A percentile compares a stretch with the other conserved stretches of the same genome.
phyloP scores from a whole-genome alignment of 2,888 invertebrate species.

The Augiades crinisus region DNA sequence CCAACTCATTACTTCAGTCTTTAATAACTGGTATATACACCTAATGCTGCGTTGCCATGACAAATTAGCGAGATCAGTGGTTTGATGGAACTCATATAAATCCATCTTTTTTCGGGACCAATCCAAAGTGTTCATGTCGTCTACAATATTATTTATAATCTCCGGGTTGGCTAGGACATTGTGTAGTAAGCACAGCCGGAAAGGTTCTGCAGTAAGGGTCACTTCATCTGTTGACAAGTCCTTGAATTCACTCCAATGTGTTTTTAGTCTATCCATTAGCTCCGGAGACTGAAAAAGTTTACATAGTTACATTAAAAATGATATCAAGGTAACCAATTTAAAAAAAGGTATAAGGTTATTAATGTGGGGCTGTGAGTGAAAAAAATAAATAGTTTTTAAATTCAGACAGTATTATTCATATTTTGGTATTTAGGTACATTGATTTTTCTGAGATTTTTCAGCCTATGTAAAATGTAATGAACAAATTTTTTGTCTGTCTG shows the following conservation, averaged over 20 bases:
- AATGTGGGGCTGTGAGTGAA: no score
- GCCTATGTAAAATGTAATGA: no score
- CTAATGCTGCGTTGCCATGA: slow-evolving; percentile 81
- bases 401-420: no score
- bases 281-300: slow-evolving; percentile 62
- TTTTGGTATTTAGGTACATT: no score
- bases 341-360: no score
- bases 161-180: slow-evolving; percentile 81
- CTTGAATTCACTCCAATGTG: slow-evolving; percentile 72
- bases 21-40: slow-evolving; percentile 83
- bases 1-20: slow-evolving; percentile 84
- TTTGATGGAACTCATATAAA: slow-evolving; percentile 93
- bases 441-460: no score
- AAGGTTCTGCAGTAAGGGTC: slow-evolving; percentile 83
- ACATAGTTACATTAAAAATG: no score
- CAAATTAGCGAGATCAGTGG: slow-evolving; percentile 84
- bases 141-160: slow-evolving; percentile 82
- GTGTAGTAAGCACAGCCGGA: slow-evolving; percentile 84
- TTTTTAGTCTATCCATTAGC: slow-evolving; percentile 57
- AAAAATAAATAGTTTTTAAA: no score
- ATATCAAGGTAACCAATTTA: no score
- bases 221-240: slow-evolving; percentile 58
- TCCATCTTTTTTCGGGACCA: slow-evolving; percentile 92
- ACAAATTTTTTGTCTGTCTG: no score
- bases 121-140: slow-evolving; percentile 85